Percentiles rank a stretch among this genome's conserved stretches.
Conservation (phyloP, 2,797 vertebrate genomes). For the Typhlichthys eigenmanni region DNA sequence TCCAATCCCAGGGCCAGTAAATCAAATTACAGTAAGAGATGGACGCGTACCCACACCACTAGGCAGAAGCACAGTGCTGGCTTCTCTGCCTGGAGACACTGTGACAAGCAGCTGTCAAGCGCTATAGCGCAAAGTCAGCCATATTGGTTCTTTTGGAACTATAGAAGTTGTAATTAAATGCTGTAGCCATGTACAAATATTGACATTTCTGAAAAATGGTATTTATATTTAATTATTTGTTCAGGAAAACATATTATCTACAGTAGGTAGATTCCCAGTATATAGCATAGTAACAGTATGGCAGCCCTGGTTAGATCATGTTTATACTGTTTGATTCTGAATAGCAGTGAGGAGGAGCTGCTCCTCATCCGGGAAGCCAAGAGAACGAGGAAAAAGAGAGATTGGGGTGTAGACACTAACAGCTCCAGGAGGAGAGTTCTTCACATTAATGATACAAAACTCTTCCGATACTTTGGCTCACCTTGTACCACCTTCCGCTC, state of each 20-base stretch:
- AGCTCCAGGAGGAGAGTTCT: background rate
- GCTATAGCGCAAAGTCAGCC: slow-evolving; percentile 6
- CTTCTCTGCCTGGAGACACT: slow-evolving; percentile 41
- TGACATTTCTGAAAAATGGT: too few relatives aligned
- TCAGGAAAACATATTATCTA: too few relatives aligned
- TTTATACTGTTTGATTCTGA: too few relatives aligned
- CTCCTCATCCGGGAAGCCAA: too few relatives aligned
- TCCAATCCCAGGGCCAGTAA: slow-evolving; percentile 70
- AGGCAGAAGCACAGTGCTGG: slow-evolving; percentile 27
- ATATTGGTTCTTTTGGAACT: slow-evolving; percentile 17
- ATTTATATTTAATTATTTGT: too few relatives aligned
- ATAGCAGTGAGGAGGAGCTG: too few relatives aligned
- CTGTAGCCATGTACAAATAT: too few relatives aligned
- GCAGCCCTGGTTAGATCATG: too few relatives aligned
- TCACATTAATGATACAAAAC: slow-evolving; percentile 13
- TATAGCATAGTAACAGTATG: too few relatives aligned
- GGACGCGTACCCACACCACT: slow-evolving; percentile 50
- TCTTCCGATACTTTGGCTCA: background rate
- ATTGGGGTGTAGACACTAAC: background rate
- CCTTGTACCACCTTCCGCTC: slow-evolving; percentile 8
- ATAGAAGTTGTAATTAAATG: too few relatives aligned
- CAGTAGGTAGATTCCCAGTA: too few relatives aligned
- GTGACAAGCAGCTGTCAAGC: slow-evolving; percentile 21
- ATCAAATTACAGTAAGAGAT: slow-evolving; percentile 74
- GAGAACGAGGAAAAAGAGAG: background rate